phyloP scores from a whole-genome alignment of 2,113 vertebrate species.

The Tetraodon nigroviridis region DNA sequence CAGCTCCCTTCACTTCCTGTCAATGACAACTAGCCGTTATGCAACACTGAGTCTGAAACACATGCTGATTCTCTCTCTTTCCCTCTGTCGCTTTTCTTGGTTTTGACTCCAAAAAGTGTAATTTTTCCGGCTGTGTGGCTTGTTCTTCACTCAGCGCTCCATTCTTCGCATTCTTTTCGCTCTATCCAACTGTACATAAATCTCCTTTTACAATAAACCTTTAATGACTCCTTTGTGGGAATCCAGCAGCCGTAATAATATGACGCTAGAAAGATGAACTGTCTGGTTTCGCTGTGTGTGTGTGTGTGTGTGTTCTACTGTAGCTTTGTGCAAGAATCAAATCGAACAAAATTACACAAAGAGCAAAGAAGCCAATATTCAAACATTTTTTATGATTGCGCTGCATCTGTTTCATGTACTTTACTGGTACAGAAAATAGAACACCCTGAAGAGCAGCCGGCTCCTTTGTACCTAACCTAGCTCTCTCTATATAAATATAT shows the following conservation, averaged over 20 bases:
- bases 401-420: constrained; percentile 6
- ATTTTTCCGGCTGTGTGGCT: constrained; percentile 6
- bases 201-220: constrained; percentile 33
- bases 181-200: not conserved
- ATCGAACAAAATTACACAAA: too few species aligned
- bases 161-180: not conserved
- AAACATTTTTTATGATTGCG: too few species aligned
- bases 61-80: constrained; percentile 3
- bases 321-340: not conserved
- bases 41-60: constrained; percentile 48
- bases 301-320: constrained; percentile 1
- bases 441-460: not conserved
- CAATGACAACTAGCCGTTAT: constrained; percentile 55
- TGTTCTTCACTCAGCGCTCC: not conserved
- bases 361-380: too few species aligned
- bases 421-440: constrained; percentile 12
- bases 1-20: constrained; percentile 64
- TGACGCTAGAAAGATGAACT: constrained; percentile 14
- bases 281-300: constrained; percentile 7
- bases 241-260: constrained; percentile 28
- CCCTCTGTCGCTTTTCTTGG: constrained; percentile 12
- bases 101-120: constrained; percentile 17
- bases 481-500: too few species aligned
- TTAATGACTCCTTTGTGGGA: constrained; percentile 33
- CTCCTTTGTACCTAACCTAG: not conserved